Base-by-base conservation (phyloP, 2,797 vertebrate species). In the Sebastes aleutianus region DNA sequence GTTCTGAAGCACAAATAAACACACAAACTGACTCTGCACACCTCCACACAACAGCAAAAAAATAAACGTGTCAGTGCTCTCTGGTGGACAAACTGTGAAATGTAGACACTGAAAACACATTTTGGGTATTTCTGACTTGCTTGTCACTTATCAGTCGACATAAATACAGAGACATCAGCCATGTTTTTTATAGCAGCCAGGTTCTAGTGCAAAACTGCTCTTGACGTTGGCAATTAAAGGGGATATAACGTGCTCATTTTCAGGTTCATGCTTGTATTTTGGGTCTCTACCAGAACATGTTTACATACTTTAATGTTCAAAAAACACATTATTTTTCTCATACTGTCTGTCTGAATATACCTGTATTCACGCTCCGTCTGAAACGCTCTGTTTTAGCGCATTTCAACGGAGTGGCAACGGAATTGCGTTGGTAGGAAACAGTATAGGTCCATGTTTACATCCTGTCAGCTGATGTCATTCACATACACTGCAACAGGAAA, bases 381-480 rank as follows among this genome's bases (percentile, higher is more conserved):
- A 43, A 43, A 43, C 6, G 39, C 39, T 43, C 39, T 0, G 14
- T 43, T 43, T 43, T 43, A 16, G 39, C 0, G 14, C 39, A 43
- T 43, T 43, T 43, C 39, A 43, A 16, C 0, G 5, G 39, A 43
- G 0, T 43, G 39, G 13, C 39, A 43, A 43, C 0, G 5, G 0
- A 43, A 43, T 43, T 43, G 13, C 39, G 39, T 43, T 43, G 39
- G 0, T 43, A 43, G 13, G 39, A 43, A 43, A 43, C 39, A 43
- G 39, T 6, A 0, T 43, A 0, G 14, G 6, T 43, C 39, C 39
- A 43, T 43, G 39, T 43, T 43, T 16, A 43, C 14, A 16, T 43
- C 39, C 14, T 43, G 39, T 43, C 39, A 43, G 39, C 39, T 43
- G 14, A 43, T 43, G 14, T 16, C 14, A 43, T 43, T 43, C 39